A percentile compares a stretch with the other conserved stretches of the same genome.
Evolutionary conservation across 64 coral and sea anemone genomes (phyloP).

Genomic region (Porites australiensis): DNA sequence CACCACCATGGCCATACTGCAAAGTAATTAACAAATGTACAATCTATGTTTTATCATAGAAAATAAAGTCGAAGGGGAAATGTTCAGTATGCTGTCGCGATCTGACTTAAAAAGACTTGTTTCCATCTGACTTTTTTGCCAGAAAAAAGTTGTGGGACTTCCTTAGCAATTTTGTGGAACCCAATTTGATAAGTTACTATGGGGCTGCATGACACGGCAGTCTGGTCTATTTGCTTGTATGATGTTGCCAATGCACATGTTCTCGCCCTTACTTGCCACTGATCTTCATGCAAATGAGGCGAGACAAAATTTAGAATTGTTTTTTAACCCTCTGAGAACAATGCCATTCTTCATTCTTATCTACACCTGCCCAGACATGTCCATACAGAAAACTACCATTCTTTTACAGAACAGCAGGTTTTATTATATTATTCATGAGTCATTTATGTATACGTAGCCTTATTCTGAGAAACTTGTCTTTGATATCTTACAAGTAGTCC

Average conservation of each 20-base stretch:
- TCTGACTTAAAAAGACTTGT: background rate
- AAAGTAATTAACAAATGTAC: background rate
- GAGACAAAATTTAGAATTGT: no score
- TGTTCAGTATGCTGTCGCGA: background rate
- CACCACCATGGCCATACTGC: no score
- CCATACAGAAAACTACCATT: background rate
- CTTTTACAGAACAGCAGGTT: background rate
- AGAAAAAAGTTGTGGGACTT: conserved; percentile 23
- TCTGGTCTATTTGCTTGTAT: no score
- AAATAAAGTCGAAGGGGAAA: background rate
- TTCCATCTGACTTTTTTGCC: background rate
- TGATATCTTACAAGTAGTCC: background rate
- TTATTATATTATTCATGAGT: background rate
- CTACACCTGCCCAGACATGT: background rate
- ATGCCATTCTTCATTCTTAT: no score
- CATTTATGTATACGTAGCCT: background rate
- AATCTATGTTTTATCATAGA: background rate
- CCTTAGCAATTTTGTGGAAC: background rate
- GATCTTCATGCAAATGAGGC: no score
- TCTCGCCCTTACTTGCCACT: no score
- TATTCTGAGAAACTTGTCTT: background rate
- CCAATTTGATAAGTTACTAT: no score
- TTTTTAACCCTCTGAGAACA: no score
- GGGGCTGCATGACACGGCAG: no score
- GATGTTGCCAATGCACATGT: no score